Conservation (phyloP, 2,888 invertebrate species). For the Orgyia antiqua region DNA sequence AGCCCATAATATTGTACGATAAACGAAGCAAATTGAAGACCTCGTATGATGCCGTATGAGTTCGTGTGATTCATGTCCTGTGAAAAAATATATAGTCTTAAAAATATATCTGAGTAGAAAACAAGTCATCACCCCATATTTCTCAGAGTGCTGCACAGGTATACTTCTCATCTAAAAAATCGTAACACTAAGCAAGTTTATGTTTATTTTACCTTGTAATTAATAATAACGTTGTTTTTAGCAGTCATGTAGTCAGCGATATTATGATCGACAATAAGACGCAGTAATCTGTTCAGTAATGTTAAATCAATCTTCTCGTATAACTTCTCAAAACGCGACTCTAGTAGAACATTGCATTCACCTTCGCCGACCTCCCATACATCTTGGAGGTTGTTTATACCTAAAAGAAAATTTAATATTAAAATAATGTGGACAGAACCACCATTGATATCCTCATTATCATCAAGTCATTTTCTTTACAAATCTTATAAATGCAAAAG, state of each 20-base stretch:
- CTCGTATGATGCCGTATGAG: constrained; percentile 98
- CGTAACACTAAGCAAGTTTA: no score
- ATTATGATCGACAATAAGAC: constrained; percentile 99
- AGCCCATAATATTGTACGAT: constrained; percentile 99
- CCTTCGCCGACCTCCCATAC: constrained; percentile 99
- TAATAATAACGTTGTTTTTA: constrained; percentile 99
- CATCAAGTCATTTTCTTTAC: no score
- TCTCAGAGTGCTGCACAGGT: no score
- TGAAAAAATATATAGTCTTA: not conserved
- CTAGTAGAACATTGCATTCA: constrained; percentile 98
- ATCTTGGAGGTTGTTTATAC: constrained; percentile 97
- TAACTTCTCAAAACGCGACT: constrained; percentile 98
- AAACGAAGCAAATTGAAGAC: constrained; percentile 99
- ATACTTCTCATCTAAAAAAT: no score
- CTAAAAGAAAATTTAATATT: constrained; percentile 44
- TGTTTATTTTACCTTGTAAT: constrained; percentile 86
- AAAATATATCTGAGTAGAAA: no score
- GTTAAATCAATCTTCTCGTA: constrained; percentile 99
- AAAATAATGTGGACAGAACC: no score
- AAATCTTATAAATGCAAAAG: no score
- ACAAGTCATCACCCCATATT: no score
- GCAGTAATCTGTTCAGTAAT: constrained; percentile 94
- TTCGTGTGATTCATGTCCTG: constrained; percentile 99
- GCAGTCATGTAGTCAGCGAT: constrained; percentile 99
- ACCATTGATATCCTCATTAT: no score